A percentile compares a stretch with the other conserved stretches of the same genome.
Evolutionary conservation across 2,888 invertebrate genomes (phyloP).

Genomic region (Heteromurus nitidus): DNA sequence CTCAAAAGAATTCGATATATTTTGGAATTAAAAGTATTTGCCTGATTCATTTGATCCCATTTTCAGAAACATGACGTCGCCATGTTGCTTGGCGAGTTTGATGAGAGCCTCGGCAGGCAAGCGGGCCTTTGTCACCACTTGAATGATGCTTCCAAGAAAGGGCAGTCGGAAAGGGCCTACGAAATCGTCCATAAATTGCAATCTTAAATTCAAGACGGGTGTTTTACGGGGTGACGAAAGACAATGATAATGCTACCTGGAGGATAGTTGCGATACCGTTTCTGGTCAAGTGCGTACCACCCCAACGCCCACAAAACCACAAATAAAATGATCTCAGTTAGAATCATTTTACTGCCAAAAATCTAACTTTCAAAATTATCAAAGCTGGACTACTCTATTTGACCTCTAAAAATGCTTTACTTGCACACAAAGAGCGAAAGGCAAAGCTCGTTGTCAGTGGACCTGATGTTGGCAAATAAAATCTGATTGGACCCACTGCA

Average conservation of each 20-base stretch:
- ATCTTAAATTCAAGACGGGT: no score
- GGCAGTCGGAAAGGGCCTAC: conserved; percentile 32
- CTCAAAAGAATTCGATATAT: no score
- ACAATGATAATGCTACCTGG: conserved; percentile 8
- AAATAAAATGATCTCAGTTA: not conserved
- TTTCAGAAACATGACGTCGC: conserved; percentile 37
- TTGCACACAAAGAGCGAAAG: no score
- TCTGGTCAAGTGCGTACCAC: conserved; percentile 12
- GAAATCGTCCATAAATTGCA: not conserved
- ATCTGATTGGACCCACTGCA: no score
- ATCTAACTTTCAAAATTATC: no score
- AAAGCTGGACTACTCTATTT: no score
- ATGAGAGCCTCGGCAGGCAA: not conserved
- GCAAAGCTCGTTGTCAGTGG: no score
- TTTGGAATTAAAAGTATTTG: not conserved
- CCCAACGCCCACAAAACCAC: not conserved
- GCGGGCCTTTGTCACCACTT: not conserved
- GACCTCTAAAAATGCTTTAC: no score
- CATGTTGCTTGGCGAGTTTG: conserved; percentile 21
- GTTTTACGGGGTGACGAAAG: no score
- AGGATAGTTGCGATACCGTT: not conserved
- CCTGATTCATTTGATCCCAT: conserved; percentile 13
- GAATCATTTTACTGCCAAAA: no score
- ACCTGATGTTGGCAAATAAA: no score
- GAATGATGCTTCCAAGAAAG: conserved; percentile 21